Evolutionary conservation across 2,888 invertebrate genomes (phyloP), one percentile per base, ranked within the genome.

Genomic region (Autographa pulchrina): DNA sequence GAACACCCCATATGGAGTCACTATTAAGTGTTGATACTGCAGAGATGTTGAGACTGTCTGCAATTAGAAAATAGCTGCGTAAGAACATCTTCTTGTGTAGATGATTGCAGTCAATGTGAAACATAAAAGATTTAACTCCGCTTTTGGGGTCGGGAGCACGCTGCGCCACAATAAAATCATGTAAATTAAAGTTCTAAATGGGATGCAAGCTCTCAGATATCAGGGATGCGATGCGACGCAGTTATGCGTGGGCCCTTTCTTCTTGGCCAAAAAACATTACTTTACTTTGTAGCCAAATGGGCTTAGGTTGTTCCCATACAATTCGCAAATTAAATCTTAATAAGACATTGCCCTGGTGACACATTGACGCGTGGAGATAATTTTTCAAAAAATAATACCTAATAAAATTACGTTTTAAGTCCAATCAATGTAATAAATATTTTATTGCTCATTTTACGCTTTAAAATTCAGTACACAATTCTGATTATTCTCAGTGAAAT

Each of bases 1-100:
- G 89, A 64, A 97, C 96, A 48, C 99, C 99, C 99, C 99, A 99
- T 79, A 98, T 94, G 2, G 97, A 96, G 20, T 77, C 60, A 73
- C 93, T 92, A 5, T 61, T 81, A 8, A 94, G 75, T 25, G 38
- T 81, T 0, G 90, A 82, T 0, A 69, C 78, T 0, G 74, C 20
- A 0, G 86, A 78, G 0, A 93, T 81, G 0, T 83, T 88, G 11
- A 95, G 86, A 58, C 85, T 88, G 78, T 95, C 95, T 94, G 85
- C 59, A 89, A 89, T 65, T 0, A 66, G 35, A 60, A 64, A 62
- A 54, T 64, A 20, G 11, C 18, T n/a, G 2, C 11, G 9, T 56
- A 1, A 13, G 4, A 18, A 13, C 0, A 3, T 56, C 13, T 56
- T 9, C 52, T 41, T 35, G 35, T 35, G 35, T 35, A 8, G 0